Conservation (phyloP, 2,888 invertebrate genomes). For the Synergus laeviventris region DNA sequence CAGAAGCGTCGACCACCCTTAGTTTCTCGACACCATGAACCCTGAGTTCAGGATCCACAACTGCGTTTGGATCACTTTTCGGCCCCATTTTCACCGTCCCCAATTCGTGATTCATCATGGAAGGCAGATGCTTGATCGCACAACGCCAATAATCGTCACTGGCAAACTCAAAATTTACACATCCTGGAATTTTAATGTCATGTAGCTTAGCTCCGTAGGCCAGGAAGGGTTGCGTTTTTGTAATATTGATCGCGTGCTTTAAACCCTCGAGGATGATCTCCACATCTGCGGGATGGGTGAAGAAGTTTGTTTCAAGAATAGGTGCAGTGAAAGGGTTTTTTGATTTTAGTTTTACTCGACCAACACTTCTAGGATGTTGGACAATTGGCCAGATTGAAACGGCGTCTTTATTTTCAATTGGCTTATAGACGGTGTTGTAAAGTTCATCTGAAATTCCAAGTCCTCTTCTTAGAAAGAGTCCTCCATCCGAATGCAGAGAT, state of each 20-base stretch:
- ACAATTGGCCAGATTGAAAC: constrained; percentile 82
- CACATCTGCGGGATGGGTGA: constrained; percentile 79
- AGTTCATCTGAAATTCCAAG: constrained; percentile 72
- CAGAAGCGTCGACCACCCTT: constrained; percentile 79
- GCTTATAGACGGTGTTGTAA: constrained; percentile 74
- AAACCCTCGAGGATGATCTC: constrained; percentile 76
- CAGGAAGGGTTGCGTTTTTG: constrained; percentile 76
- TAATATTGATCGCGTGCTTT: constrained; percentile 78
- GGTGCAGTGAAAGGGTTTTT: constrained; percentile 85
- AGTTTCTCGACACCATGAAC: constrained; percentile 78
- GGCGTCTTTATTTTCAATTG: constrained; percentile 75
- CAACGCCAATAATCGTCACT: constrained; percentile 83
- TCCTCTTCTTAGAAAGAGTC: constrained; percentile 69
- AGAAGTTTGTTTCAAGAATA: constrained; percentile 87
- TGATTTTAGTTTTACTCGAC: constrained; percentile 82
- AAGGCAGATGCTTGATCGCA: constrained; percentile 80
- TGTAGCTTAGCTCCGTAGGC: constrained; percentile 75
- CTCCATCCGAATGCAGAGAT: constrained; percentile 77
- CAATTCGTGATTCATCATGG: constrained; percentile 82
- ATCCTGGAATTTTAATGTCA: constrained; percentile 78
- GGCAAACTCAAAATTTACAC: constrained; percentile 76
- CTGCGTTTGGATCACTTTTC: constrained; percentile 76
- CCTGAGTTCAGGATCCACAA: constrained; percentile 78
- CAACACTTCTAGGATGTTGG: constrained; percentile 85
- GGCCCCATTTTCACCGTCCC: constrained; percentile 80